Base-by-base conservation (phyloP, 2,113 vertebrate species). In the Corvus moneduloides region DNA sequence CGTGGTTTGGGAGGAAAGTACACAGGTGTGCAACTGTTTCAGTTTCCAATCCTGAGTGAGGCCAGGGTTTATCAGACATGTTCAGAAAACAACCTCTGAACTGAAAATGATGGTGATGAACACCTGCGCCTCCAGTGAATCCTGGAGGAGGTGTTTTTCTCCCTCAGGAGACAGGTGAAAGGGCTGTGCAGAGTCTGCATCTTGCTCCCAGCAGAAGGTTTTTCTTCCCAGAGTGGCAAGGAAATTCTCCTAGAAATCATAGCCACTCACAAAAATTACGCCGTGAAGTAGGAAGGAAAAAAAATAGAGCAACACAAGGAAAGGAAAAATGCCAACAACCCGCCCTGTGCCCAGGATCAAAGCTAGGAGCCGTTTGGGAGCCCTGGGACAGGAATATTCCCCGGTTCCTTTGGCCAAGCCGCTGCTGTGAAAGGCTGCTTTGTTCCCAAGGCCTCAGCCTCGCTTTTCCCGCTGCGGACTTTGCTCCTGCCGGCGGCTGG, bases 351-450 rank as follows among this genome's bases (percentile, higher is more conserved):
- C 76, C 3, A 2, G 67, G 90, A 96, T 96, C 94, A 97, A 97
- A 97, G 90, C 74, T 16, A 1, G 55, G 72, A 39, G 88, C 90
- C 4, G 32, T 37, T 90, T 77, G 93, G 89, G 86, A 94, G 74
- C 87, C 69, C 54, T 85, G 11, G 49, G 59, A 55, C 59, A 63
- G 78, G 83, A 90, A 87, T 75, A 87, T 83, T 89, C 90, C 62
- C 71, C 6, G 7, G 46, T 19, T 62, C 22, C 82, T 74, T 69
- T 80, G 90, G 92, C 84, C 93, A 90, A 81, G 75, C 64, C 0
- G 1, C 93, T 11, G 84, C 89, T 2, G 15, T 97, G 94, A 96
- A 97, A 96, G 94, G 94, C 79, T 0, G 37, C 90, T 96, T 96
- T 96, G 96, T 97, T 96, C 84, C 62, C 2, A 0, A 35, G 83